phyloP scores from a whole-genome alignment of 2,113 vertebrate genomes.

The Sphaerodactylus townsendi region DNA sequence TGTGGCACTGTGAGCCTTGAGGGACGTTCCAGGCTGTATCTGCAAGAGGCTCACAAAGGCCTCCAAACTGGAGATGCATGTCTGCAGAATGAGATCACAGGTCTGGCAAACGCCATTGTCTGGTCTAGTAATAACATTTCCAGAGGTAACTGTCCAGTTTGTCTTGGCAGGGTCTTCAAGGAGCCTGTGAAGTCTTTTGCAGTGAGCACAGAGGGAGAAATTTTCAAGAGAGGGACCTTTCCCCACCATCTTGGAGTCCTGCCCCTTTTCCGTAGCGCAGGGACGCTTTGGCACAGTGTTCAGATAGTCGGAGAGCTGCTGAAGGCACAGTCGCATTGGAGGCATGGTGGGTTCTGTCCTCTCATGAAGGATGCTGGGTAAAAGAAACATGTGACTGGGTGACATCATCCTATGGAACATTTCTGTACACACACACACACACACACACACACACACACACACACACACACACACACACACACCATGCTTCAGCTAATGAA shows the following conservation, averaged over 20 bases:
- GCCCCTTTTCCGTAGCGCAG: too few species aligned
- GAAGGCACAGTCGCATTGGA: background rate
- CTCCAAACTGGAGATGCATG: background rate
- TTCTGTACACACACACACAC: background rate
- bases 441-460: too few species aligned
- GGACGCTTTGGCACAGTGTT: background rate
- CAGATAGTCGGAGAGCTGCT: too few species aligned
- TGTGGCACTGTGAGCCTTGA: too few species aligned
- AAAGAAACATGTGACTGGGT: background rate
- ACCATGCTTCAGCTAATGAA: background rate
- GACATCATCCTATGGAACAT: too few species aligned
- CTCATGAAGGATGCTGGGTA: background rate
- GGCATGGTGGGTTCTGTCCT: background rate
- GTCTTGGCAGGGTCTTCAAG: background rate
- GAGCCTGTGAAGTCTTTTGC: background rate
- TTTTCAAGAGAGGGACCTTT: background rate
- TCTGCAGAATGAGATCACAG: background rate
- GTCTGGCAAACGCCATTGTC: background rate
- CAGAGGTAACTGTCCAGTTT: background rate
- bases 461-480: background rate
- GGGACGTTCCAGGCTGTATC: too few species aligned
- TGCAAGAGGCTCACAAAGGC: background rate
- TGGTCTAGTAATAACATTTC: background rate
- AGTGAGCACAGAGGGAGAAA: background rate
- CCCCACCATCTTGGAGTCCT: background rate